A percentile compares a stretch with the other conserved stretches of the same genome.
These are phyloP conservation scores for Orycteropus afer DNA, from an alignment of 2,113 vertebrate species.

Conservation along the genomic window DNA sequence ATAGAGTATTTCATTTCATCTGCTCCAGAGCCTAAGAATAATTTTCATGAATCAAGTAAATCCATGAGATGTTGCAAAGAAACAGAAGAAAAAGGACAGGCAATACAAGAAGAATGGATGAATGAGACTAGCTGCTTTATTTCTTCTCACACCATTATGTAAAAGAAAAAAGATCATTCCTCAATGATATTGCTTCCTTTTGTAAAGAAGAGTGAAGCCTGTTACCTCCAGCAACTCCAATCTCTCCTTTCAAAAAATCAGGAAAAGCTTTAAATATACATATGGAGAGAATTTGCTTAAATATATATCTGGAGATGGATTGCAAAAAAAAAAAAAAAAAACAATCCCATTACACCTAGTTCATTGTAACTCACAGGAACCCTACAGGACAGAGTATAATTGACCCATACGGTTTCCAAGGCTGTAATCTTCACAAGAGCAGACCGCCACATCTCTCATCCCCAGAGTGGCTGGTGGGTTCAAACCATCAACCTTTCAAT, in stretches of 20 bases:
- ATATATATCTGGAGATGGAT: too few relatives aligned
- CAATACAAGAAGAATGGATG: background rate
- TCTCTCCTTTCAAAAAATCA: background rate
- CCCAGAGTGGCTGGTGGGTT: background rate
- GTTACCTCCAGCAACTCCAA: background rate
- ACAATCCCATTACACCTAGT: background rate
- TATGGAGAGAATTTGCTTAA: background rate
- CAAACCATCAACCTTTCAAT: background rate
- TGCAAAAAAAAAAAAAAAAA: too few relatives aligned
- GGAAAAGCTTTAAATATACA: background rate
- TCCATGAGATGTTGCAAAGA: conserved; percentile 52
- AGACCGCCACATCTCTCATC: too few relatives aligned
- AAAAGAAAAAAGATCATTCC: background rate
- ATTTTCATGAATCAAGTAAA: conserved; percentile 64
- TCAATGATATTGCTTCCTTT: background rate
- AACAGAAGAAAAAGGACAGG: conserved; percentile 44
- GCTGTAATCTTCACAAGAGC: background rate
- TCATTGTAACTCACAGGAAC: background rate
- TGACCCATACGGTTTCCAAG: background rate
- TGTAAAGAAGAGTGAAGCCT: background rate
- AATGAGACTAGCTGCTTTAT: background rate
- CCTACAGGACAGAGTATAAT: background rate
- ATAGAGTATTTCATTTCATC: background rate
- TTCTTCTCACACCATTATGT: background rate
- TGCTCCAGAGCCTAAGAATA: conserved; percentile 56